Base-by-base conservation (phyloP, 2,888 invertebrate species). In the Mythimna impura region DNA sequence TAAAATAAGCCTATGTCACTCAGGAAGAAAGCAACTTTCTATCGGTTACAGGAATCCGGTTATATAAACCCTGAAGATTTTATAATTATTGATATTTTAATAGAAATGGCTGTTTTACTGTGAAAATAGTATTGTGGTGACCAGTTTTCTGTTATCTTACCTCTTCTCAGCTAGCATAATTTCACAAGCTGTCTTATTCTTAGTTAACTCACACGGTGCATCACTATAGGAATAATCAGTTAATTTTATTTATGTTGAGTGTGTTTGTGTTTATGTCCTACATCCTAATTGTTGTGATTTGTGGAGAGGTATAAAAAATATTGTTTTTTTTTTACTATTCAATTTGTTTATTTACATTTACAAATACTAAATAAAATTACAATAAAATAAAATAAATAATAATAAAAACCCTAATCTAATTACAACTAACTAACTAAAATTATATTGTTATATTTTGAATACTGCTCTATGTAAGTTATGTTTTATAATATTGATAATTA, bases 171-270 rank as follows among this genome's bases (percentile, higher is more conserved):
- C 34, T 14, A 14, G 30, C 20, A 0, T 43, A 75, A 8, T 50
- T 52, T 52, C 34, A 72, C 75, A 75, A 36, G 5, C 14, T 58
- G 1, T 40, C n/a, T 0, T 3, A 63, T 47, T 58, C 1, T 9
- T 1, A 1, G 0, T 17, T 58, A 73, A 22, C n/a, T 34, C 57
- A 76, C 76, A 78, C 47, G 78, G 22, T 9, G 30, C 47, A 0
- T 54, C 55, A 25, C 77, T 77, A 76, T 47, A 58, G 67, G n/a
- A 76, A 77, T 36, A 81, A 81, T 65, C 10, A 36, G 52, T 76
- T 47, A 43, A 40, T 36, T 40, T n/a, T n/a, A 62, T 68, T 75
- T 64, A 22, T 80, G 36, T 79, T 63, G 52, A 61, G 72, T 78
- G 12, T 66, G 22, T 76, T 34, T 57, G 40, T 65, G 47, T 80